Conservation (phyloP, 2,113 vertebrate species). For the Ramphastos sulfuratus region DNA sequence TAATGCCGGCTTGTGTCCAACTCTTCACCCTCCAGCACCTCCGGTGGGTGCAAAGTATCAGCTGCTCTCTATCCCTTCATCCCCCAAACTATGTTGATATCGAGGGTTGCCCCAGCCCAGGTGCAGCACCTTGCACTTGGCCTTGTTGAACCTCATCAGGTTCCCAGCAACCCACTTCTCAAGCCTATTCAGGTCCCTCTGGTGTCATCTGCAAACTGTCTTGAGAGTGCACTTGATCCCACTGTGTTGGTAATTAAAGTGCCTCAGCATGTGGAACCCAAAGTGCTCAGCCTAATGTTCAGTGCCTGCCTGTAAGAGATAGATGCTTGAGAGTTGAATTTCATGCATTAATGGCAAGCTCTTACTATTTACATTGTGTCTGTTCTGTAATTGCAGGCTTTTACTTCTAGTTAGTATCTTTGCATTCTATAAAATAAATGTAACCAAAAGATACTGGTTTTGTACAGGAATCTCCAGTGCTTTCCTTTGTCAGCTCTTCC, state of each 20-base stretch:
- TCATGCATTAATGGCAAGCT: neutral
- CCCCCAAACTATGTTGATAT: too few species aligned
- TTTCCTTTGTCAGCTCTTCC: neutral
- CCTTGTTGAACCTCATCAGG: too few species aligned
- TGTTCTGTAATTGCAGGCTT: neutral
- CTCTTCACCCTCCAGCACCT: too few species aligned
- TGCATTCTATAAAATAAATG: neutral
- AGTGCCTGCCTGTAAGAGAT: neutral
- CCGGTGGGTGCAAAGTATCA: too few species aligned
- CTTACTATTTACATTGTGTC: neutral
- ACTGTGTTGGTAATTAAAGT: neutral
- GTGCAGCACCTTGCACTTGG: too few species aligned
- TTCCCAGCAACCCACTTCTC: too few species aligned
- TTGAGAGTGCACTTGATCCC: too few species aligned
- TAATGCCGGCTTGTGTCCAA: too few species aligned
- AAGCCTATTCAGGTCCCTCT: too few species aligned
- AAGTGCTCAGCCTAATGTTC: neutral
- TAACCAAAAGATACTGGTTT: neutral
- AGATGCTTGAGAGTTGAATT: neutral
- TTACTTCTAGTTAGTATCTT: neutral
- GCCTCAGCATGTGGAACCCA: neutral
- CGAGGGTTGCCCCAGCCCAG: too few species aligned
- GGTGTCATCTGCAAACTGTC: too few species aligned
- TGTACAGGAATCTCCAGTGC: neutral
- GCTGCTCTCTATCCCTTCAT: too few species aligned